Base-by-base conservation (phyloP, 64 coral and sea anemone species). In the Montipora foliosa region DNA sequence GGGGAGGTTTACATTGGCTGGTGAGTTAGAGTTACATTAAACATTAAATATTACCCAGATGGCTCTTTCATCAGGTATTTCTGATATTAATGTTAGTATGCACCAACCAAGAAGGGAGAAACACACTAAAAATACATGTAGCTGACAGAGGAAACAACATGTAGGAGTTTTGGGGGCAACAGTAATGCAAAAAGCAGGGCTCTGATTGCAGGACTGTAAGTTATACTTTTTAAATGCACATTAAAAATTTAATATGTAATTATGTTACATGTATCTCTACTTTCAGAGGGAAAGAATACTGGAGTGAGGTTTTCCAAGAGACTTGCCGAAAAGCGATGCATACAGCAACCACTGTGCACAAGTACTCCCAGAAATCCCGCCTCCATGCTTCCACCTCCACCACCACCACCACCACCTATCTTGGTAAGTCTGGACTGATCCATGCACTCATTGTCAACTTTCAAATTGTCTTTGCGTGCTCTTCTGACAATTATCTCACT, bases 281-380 rank as follows among this genome's bases (percentile, higher is more conserved):
- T 59, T 86, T 11, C 68, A 86, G 82, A 86, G 19, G 82, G 82
- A 4, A 86, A 86, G 82, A 47, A 49, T 17, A 86, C 46, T 49
- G 82, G 82, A 20, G 61, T 86, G 7, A 86, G 82, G 44, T 86
- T 86, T 50, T 86, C 82, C 0, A 86, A 24, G 71, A 86, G 82
- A 44, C 37, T 86, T 66, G 82, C 82, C 0, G 82, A 52, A 6
- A 86, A 86, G n/a, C 45, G 46, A 12, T 21, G 67, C 7, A 9
- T 86, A 17, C 29, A 71, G 13, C 62, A 67, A 49, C 82, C 66
- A 60, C 29, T 82, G 16, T 17, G 22, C 17, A 71, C 82, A 70
- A 86, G 82, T 24, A 86, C 82, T 0, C 82, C 82, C 2, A 86
- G 45, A n/a, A 50, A 9, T 20, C 82, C 20, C 14, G 44, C 66